A percentile compares a stretch with the other conserved stretches of the same genome.
Evolutionary conservation across 2,888 invertebrate species (phyloP).

Genomic region (Drosophila nigricruria): DNA sequence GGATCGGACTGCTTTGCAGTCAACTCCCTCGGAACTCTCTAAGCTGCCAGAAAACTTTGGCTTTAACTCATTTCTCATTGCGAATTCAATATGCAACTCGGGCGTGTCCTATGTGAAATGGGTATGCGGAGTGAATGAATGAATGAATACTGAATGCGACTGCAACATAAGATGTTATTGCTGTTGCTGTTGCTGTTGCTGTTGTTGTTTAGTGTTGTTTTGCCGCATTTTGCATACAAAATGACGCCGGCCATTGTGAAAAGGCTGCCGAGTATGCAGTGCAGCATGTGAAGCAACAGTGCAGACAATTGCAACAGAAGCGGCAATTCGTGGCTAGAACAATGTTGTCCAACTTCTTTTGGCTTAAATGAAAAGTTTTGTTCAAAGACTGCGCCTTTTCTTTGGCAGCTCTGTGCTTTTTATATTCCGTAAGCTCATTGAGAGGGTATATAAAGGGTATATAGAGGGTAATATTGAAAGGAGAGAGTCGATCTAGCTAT

Average conservation of each 20-base stretch:
- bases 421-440: background rate
- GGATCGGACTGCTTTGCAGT: background rate
- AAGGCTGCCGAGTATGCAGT: constrained; percentile 31
- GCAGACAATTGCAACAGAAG: constrained; percentile 42
- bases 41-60: background rate
- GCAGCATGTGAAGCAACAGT: constrained; percentile 35
- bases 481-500: too few species aligned
- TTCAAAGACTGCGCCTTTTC: constrained; percentile 44
- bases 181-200: constrained; percentile 13
- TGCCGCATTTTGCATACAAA: constrained; percentile 75
- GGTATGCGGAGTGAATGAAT: constrained; percentile 57
- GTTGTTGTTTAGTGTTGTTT: constrained; percentile 43
- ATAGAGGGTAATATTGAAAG: too few species aligned
- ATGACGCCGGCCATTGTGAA: constrained; percentile 53
- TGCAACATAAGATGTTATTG: constrained; percentile 38
- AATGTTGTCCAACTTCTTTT: constrained; percentile 55
- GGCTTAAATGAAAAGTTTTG: constrained; percentile 61
- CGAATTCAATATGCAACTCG: constrained; percentile 16
- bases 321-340: constrained; percentile 18
- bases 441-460: too few species aligned
- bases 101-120: constrained; percentile 47
- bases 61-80: constrained; percentile 1
- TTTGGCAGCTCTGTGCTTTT: background rate
- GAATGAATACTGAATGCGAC: constrained; percentile 52
- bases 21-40: background rate